Conservation (phyloP, 2,888 invertebrate species). For the Mantis religiosa region DNA sequence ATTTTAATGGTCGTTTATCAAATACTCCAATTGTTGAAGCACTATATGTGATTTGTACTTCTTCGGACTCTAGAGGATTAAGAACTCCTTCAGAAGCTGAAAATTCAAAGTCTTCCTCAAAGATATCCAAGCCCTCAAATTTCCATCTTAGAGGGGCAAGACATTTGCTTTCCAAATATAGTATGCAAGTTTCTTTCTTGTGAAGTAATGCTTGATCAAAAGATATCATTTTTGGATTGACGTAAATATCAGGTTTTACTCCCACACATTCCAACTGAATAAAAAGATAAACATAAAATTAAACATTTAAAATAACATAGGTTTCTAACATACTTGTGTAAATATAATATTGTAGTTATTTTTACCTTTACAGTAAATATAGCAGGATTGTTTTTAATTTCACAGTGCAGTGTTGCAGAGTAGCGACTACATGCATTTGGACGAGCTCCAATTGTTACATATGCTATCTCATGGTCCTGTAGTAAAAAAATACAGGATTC, state of each 20-base stretch:
- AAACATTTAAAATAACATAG: background rate
- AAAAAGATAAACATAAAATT: background rate
- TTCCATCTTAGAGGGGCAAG: conserved; percentile 55
- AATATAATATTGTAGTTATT: background rate
- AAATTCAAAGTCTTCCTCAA: conserved; percentile 45
- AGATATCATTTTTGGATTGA: conserved; percentile 43
- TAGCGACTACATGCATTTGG: conserved; percentile 40
- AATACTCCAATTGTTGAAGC: conserved; percentile 49
- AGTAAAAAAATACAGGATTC: background rate
- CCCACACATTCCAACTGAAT: conserved; percentile 50
- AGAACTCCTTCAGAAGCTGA: conserved; percentile 47
- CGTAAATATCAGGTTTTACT: conserved; percentile 49
- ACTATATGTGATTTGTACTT: conserved; percentile 50
- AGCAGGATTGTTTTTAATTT: conserved; percentile 56
- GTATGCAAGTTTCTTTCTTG: conserved; percentile 47
- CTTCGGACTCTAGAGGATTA: conserved; percentile 46
- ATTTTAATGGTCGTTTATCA: conserved; percentile 43
- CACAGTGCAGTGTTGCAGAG: conserved; percentile 40
- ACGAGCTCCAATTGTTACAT: conserved; percentile 39
- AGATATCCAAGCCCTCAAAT: conserved; percentile 45
- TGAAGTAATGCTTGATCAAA: conserved; percentile 56
- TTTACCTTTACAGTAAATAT: conserved; percentile 47
- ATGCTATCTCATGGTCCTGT: conserved; percentile 37
- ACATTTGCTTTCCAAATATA: conserved; percentile 55
- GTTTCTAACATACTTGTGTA: too few species aligned